Percentiles rank a stretch among this genome's conserved stretches.
Conservation (phyloP, 2,797 vertebrate genomes). For the Sebastes nivosus region DNA sequence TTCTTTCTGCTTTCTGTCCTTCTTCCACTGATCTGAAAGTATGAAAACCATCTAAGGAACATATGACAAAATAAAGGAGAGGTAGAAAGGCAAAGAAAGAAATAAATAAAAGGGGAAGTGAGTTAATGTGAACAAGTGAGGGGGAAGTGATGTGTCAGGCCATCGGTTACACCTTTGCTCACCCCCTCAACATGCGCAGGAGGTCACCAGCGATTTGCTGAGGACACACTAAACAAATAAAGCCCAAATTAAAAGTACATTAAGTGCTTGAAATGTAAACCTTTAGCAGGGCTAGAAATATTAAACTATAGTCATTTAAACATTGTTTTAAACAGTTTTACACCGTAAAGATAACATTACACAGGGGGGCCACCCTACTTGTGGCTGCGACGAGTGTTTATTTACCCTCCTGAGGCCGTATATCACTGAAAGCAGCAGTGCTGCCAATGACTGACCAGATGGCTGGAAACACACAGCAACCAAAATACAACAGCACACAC, state of each 20-base stretch:
- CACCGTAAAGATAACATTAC: conserved; percentile 74
- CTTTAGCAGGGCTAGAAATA: conserved; percentile 67
- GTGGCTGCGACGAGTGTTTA: conserved; percentile 71
- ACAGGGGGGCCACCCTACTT: conserved; percentile 63
- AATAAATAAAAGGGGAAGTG: not conserved
- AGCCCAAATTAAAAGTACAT: conserved; percentile 77
- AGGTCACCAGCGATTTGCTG: conserved; percentile 68
- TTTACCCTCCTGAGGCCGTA: conserved; percentile 77
- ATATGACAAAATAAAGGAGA: not conserved
- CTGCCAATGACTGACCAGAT: conserved; percentile 59
- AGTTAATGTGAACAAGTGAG: conserved; percentile 5
- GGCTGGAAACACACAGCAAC: conserved; percentile 40
- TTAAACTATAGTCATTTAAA: conserved; percentile 75
- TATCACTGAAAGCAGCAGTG: conserved; percentile 51
- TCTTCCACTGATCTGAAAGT: not conserved
- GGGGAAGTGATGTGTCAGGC: conserved; percentile 30
- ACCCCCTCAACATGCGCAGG: conserved; percentile 26
- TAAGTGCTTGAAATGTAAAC: conserved; percentile 77
- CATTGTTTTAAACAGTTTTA: conserved; percentile 80
- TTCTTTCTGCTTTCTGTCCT: not conserved
- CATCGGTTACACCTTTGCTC: conserved; percentile 64
- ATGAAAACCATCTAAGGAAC: not conserved
- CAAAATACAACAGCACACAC: not conserved
- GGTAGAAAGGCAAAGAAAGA: not conserved
- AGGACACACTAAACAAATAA: conserved; percentile 76